Conservation (phyloP, 2,797 vertebrate genomes). For the Eupleurogrammus muticus region DNA sequence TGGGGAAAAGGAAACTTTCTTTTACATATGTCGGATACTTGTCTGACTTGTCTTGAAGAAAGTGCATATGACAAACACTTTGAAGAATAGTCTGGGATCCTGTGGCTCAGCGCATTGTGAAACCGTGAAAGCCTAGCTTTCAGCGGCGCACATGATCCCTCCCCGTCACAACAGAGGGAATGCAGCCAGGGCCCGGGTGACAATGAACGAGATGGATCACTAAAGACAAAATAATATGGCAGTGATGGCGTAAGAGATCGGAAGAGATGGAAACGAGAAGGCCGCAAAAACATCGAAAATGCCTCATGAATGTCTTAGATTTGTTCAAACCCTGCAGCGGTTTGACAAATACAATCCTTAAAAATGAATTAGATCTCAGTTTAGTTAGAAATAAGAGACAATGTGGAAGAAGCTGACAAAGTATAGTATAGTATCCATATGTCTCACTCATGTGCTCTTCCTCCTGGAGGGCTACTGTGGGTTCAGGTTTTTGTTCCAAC, state of each 20-base stretch:
- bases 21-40: neutral
- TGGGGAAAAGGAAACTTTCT: slow-evolving; percentile 3
- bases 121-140: slow-evolving; percentile 32
- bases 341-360: slow-evolving; percentile 3
- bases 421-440: slow-evolving; percentile 43
- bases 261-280: slow-evolving; percentile 10
- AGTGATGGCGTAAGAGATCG: slow-evolving; percentile 9
- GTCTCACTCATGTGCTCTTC: slow-evolving; percentile 43
- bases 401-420: slow-evolving; percentile 26
- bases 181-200: slow-evolving; percentile 22
- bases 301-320: neutral
- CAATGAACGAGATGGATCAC: neutral
- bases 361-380: slow-evolving; percentile 16
- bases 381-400: slow-evolving; percentile 25
- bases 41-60: no score
- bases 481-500: no score
- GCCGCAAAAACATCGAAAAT: slow-evolving; percentile 22
- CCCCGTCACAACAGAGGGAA: slow-evolving; percentile 31
- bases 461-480: no score
- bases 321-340: neutral
- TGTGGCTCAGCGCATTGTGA: slow-evolving; percentile 37
- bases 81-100: slow-evolving; percentile 21
- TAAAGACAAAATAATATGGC: neutral
- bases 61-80: no score
- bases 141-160: slow-evolving; percentile 45